phyloP scores from a whole-genome alignment of 2,888 invertebrate species.

The Latrodectus elegans region DNA sequence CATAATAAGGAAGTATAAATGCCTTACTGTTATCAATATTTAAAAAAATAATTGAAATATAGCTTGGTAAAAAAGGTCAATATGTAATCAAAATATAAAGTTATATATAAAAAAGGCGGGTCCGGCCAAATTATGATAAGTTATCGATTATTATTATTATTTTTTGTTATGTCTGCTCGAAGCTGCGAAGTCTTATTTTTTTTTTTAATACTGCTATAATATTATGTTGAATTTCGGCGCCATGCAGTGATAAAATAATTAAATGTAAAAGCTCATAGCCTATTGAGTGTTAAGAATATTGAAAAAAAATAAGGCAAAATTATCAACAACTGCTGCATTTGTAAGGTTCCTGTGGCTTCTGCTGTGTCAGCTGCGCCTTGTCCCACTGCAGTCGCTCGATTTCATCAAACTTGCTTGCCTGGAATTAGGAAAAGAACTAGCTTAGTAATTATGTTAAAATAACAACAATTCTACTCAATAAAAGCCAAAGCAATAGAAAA shows the following conservation, averaged over 20 bases:
- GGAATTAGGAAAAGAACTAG: constrained; percentile 8
- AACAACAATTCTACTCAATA: too few relatives aligned
- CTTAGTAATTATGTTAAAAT: too few relatives aligned
- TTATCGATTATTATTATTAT: too few relatives aligned
- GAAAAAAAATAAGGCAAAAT: constrained; percentile 33
- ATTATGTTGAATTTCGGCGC: neutral
- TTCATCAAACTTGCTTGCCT: constrained; percentile 72
- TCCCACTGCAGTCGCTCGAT: constrained; percentile 71
- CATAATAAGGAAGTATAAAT: too few relatives aligned
- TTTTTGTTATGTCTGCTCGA: too few relatives aligned
- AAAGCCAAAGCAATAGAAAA: too few relatives aligned
- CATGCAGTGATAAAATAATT: constrained; percentile 14
- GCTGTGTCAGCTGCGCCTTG: constrained; percentile 69
- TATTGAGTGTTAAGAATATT: constrained; percentile 39
- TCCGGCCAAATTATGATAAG: too few relatives aligned
- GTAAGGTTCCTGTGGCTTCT: constrained; percentile 51
- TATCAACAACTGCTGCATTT: constrained; percentile 68
- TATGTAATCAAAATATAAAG: too few relatives aligned
- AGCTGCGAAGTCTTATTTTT: neutral
- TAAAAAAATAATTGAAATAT: too few relatives aligned
- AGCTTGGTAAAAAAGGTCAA: too few relatives aligned
- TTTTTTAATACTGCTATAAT: constrained; percentile 50
- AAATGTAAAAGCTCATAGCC: constrained; percentile 65
- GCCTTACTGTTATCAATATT: too few relatives aligned
- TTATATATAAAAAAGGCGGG: too few relatives aligned